phyloP scores from a whole-genome alignment of 2,113 vertebrate genomes.

The Salvelinus fontinalis region DNA sequence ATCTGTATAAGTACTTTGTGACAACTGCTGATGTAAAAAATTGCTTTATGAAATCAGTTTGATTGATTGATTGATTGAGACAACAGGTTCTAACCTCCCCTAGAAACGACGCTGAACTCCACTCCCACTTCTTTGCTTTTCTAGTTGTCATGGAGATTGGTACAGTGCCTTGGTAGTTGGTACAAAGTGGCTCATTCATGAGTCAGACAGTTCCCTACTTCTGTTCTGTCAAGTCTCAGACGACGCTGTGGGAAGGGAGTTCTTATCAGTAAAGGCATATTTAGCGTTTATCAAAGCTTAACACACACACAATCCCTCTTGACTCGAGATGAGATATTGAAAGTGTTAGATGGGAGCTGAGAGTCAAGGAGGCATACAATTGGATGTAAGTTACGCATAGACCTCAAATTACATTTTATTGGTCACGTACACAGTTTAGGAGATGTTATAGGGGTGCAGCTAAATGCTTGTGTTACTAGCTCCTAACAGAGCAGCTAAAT shows the following conservation, averaged over 20 bases:
- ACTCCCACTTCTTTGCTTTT: constrained; percentile 22
- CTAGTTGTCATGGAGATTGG: constrained; percentile 50
- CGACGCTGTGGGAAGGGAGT: neutral
- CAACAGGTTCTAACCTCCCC: constrained; percentile 1
- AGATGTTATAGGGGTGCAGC: no score
- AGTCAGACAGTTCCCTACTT: constrained; percentile 14
- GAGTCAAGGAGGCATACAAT: no score
- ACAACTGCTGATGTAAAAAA: no score
- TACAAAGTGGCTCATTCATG: neutral
- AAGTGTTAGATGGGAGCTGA: no score
- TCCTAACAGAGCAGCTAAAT: no score
- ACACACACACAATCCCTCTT: neutral
- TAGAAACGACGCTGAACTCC: neutral
- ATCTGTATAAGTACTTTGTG: no score
- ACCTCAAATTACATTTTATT: no score
- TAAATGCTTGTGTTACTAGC: no score
- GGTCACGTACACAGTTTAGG: no score
- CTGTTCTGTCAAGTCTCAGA: neutral
- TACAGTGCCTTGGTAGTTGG: neutral
- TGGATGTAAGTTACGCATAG: no score
- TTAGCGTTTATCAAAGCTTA: neutral
- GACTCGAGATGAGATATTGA: no score
- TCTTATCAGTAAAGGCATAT: neutral
- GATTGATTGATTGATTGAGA: neutral
- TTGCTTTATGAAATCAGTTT: no score